Conservation (phyloP, 2,797 vertebrate genomes). For the Pelodytes ibericus region DNA sequence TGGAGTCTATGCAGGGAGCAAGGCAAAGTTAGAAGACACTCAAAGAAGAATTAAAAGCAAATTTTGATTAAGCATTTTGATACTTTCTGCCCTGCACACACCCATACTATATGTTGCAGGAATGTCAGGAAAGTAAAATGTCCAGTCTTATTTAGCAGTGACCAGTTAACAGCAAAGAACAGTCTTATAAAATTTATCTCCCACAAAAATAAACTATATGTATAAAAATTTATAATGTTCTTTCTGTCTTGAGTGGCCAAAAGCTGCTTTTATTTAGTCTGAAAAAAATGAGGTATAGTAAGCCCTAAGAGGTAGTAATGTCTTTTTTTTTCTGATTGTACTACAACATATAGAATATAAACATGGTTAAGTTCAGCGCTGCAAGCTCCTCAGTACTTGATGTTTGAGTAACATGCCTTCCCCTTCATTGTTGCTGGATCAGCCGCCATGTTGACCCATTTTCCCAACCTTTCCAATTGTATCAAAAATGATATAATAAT, state of each 20-base stretch:
- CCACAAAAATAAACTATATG: slow-evolving; percentile 93
- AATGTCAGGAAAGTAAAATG: slow-evolving; percentile 79
- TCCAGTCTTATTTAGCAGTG: slow-evolving; percentile 85
- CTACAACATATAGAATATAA: slow-evolving; percentile 81
- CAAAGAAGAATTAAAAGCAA: slow-evolving; percentile 71
- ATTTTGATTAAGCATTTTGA: slow-evolving; percentile 72
- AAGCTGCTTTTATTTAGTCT: slow-evolving; percentile 83
- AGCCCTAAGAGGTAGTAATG: slow-evolving; percentile 95
- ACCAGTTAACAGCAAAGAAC: slow-evolving; percentile 84
- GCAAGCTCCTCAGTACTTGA: slow-evolving; percentile 75
- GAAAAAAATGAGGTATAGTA: slow-evolving; percentile 94
- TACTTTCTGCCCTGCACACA: slow-evolving; percentile 76
- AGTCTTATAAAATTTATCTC: slow-evolving; percentile 91
- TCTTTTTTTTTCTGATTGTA: slow-evolving; percentile 88
- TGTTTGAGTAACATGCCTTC: slow-evolving; percentile 62
- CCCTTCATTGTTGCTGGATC: background rate
- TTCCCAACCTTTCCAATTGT: too few relatives aligned
- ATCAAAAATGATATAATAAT: too few relatives aligned
- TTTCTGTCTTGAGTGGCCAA: slow-evolving; percentile 83
- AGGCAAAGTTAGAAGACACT: slow-evolving; percentile 81
- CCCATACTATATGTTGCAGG: slow-evolving; percentile 81
- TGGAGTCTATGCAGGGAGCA: slow-evolving; percentile 83
- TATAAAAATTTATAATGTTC: slow-evolving; percentile 90
- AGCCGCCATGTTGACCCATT: too few relatives aligned
- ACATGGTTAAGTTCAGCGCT: slow-evolving; percentile 77